phyloP scores from a whole-genome alignment of 2,888 invertebrate genomes.

The Drosophila helvetica region DNA sequence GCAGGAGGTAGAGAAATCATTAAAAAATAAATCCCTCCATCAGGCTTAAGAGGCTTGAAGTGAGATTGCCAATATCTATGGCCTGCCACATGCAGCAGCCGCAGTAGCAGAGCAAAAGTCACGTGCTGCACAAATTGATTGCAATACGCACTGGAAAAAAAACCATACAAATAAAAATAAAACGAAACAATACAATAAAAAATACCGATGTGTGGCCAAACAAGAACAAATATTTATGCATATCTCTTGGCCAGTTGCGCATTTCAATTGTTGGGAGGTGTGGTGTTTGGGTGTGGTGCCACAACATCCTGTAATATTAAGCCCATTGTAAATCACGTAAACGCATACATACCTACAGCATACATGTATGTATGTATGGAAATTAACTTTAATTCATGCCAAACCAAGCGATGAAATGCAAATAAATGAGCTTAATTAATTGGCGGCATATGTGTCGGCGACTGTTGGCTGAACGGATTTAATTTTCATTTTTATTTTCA shows the following conservation, averaged over 20 bases:
- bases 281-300: too few species aligned
- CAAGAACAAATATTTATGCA: constrained; percentile 48
- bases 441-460: constrained; percentile 28
- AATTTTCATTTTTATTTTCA: constrained; percentile 5
- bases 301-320: constrained; percentile 5
- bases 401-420: constrained; percentile 29
- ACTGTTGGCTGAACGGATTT: not conserved
- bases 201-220: constrained; percentile 4
- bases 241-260: constrained; percentile 32
- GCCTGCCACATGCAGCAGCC: constrained; percentile 45
- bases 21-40: constrained; percentile 54
- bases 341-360: not conserved
- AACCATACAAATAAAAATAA: not conserved
- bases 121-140: constrained; percentile 54
- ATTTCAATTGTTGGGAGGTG: constrained; percentile 35
- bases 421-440: constrained; percentile 56
- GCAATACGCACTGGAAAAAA: constrained; percentile 25
- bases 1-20: constrained; percentile 33
- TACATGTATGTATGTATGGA: constrained; percentile 10
- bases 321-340: constrained; percentile 30
- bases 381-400: constrained; percentile 44
- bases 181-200: constrained; percentile 15
- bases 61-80: constrained; percentile 48
- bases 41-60: constrained; percentile 52
- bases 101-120: constrained; percentile 35